phyloP scores from a whole-genome alignment of 2,888 invertebrate genomes.

The Eurytoma californica region DNA sequence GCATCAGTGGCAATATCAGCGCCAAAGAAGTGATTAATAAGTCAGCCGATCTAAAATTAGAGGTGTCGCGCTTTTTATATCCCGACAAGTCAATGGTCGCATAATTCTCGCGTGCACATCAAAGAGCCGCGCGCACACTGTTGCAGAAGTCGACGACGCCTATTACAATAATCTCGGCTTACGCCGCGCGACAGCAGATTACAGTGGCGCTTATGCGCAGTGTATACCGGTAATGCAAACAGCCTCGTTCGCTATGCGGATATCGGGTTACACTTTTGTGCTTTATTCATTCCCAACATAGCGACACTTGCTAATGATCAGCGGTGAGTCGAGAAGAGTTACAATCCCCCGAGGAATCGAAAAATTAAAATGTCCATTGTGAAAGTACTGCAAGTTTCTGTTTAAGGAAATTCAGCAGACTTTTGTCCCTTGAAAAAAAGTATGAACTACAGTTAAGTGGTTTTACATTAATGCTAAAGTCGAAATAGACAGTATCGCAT shows the following conservation, averaged over 20 bases:
- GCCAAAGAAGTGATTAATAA: not conserved
- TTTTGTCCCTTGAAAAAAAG: too few relatives aligned
- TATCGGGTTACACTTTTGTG: constrained; percentile 43
- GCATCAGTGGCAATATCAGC: too few relatives aligned
- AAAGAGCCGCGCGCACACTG: not conserved
- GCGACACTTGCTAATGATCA: constrained; percentile 15
- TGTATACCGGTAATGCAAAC: constrained; percentile 40
- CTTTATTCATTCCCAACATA: not conserved
- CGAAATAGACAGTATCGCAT: too few relatives aligned
- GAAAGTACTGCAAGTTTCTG: too few relatives aligned
- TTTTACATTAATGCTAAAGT: too few relatives aligned
- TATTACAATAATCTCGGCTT: constrained; percentile 35
- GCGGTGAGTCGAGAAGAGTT: not conserved
- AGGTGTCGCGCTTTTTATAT: not conserved
- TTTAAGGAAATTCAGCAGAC: too few relatives aligned
- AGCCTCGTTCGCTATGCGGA: constrained; percentile 33
- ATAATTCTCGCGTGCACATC: not conserved
- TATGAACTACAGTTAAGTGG: too few relatives aligned
- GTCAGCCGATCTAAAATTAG: not conserved
- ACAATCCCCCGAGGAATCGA: constrained; percentile 21
- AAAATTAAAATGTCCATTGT: not conserved
- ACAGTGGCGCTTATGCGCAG: not conserved
- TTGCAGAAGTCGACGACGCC: constrained; percentile 8
- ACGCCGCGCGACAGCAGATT: constrained; percentile 5
- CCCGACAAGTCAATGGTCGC: not conserved